Base-by-base conservation (phyloP, 1,140 invertebrate genomes). In the Trichonephila clavipes region DNA sequence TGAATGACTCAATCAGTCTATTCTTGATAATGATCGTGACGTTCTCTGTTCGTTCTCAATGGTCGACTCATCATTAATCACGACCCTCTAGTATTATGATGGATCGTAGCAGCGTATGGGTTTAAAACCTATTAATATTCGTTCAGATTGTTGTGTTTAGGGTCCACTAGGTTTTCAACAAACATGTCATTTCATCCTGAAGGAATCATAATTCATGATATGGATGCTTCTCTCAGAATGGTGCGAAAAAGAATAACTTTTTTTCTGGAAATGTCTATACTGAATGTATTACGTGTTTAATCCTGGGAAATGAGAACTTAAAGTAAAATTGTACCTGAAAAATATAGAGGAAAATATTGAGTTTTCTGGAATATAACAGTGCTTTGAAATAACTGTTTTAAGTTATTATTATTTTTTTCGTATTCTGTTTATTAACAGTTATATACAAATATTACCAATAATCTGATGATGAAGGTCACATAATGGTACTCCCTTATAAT, bases 81-180 rank as follows among this genome's bases (percentile, higher is more conserved):
- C 40, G 19, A n/a, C 51, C 51, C 21, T 51, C 21, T 28, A 10
- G 82, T 59, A 59, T 83, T 51, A 59, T 83, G 82, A 58, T 83
- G 40, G 82, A 83, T 51, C 82, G 82, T 59, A n/a, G 16, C 3
- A 77, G 51, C 82, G 51, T 83, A 44, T 83, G 82, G 21, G 82
- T 59, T 59, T 83, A n/a, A 83, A 83, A 58, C 82, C 82, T 59
- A 83, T 83, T 83, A 83, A 83, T 83, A 83, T 83, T 59, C 51
- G 51, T 83, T 83, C 51, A 51, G 82, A 83, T 83, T 83, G 82
- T 59, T 83, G 82, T 59, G 82, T 83, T 83, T 83, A n/a, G 21
- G 51, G 82, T 58, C 51, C 82, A 83, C 7, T 83, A 44, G 21
- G 82, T 83, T 58, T 83, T 83, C 82, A 51, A 59, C 44, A 83